Evolutionary conservation across 2,888 invertebrate species (phyloP), one percentile per base, ranked within the genome.

Genomic region (Calameuta pallipes): DNA sequence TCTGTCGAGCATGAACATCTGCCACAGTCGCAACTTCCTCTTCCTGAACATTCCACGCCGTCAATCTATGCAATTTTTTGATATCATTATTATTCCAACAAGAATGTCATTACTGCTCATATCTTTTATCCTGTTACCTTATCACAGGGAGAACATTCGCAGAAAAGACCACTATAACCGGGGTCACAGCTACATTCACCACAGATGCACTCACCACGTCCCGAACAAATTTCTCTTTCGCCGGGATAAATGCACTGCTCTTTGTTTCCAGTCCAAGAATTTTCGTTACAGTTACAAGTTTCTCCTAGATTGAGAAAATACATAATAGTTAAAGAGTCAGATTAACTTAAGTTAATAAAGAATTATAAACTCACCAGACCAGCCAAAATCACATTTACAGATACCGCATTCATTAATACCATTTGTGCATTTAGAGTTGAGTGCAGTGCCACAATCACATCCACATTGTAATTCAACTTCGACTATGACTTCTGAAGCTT

Each of bases 201-300:
- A 88, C 97, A 98, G 73, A 94, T 92, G 89, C 98, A 98, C 82
- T 95, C 94, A 0, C 98, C 98, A 9, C 94, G 94, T 78, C 95
- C 95, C 0, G 95, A 95, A 88, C 97, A 96, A 9, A 94, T 88
- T 13, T 92, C 90, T 69, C 84, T 79, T 0, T 90, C 87, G 0
- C 92, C 93, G 0, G 94, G 94, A 0, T 93, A 92, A 12, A 91
- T 88, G 85, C 95, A 95, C 1, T 92, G 90, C 75, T 93, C 92
- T 23, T 92, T 91, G 0, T 94, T 92, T n/a, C 89, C 89, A 9
- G 88, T 89, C 80, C 92, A 92, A 73, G 92, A 92, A 75, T 92
- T 92, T 76, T 92, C 91, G 11, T 93, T 90, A 83, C 95, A 95
- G 83, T 94, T 93, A 86, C 95, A 95, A 1, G 93, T 92, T 3